Base-by-base conservation (phyloP, 2,888 invertebrate genomes). In the Hanleya hanleyi region DNA sequence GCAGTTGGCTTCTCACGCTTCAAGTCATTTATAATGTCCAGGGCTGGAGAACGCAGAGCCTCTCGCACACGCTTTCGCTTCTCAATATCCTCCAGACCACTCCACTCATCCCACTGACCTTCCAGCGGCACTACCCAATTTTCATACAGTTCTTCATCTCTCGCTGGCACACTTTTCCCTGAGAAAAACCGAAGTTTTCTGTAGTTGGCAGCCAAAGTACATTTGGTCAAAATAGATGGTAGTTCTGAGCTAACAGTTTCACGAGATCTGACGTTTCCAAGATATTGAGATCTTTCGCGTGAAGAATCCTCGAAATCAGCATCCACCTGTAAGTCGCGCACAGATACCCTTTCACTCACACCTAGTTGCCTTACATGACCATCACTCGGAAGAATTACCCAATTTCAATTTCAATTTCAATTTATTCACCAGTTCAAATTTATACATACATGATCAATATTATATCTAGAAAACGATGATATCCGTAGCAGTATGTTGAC, bases 171-270 rank as follows among this genome's bases (percentile, higher is more conserved):
- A 22, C 26, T 29, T 29, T 2, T 22, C 26, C 57, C 57, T 15
- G 57, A 57, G 32, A 57, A 57, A 29, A 57, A 26, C 29, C 57
- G 22, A 29, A 57, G 57, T 57, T 57, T 57, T 57, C 57, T 57
- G 57, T 57, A 7, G 32, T 57, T 57, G 32, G 51, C 51, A 7
- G 51, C 51, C 26, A 51, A 26, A 26, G 51, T 51, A 51, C 51
- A 51, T 51, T 22, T 12, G 9, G 57, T 9, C 32, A 57, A 26
- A 57, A 57, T 22, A 15, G 18, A 26, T 22, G 57, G 57, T 15
- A 57, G 26, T 29, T 57, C 29, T 29, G 2, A 29, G 47, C 47
- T 47, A 2, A 4, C 47, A 47, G 47, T 47, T 47, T 2, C 47
- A n/a, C 47, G 47, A n/a, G n/a, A n/a, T n/a, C n/a, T n/a, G n/a